phyloP scores from a whole-genome alignment of 2,888 invertebrate genomes.

The Allolobophora icterica region DNA sequence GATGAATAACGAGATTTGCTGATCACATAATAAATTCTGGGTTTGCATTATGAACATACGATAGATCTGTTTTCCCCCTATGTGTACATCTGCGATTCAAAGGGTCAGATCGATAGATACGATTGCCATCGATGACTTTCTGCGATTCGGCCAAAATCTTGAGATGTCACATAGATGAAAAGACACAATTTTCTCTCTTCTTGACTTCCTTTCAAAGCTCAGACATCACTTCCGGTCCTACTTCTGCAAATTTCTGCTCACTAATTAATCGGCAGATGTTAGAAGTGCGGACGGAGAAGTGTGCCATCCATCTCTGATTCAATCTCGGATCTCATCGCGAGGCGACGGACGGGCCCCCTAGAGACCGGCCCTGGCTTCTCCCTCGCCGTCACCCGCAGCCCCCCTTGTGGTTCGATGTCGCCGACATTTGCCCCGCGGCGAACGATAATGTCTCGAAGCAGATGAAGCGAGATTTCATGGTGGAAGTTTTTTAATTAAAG shows the following conservation, averaged over 20 bases:
- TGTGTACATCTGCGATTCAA: too few relatives aligned
- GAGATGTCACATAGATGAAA: background rate
- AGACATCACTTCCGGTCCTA: background rate
- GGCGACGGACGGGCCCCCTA: background rate
- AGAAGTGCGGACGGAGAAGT: background rate
- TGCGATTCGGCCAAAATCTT: background rate
- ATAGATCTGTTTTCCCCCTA: too few relatives aligned
- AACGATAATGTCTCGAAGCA: background rate
- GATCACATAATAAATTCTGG: too few relatives aligned
- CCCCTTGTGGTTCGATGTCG: background rate
- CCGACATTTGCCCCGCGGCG: background rate
- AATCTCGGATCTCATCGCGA: constrained; percentile 6
- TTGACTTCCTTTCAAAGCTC: background rate
- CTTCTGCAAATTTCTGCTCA: background rate
- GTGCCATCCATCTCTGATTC: constrained; percentile 11
- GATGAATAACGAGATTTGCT: too few relatives aligned
- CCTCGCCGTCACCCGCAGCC: background rate
- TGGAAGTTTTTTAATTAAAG: background rate
- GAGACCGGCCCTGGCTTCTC: background rate
- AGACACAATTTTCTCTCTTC: background rate
- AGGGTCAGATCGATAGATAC: too few relatives aligned
- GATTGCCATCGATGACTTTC: background rate
- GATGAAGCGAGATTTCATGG: constrained; percentile 14
- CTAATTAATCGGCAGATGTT: constrained; percentile 10
- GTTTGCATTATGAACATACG: too few relatives aligned